These are phyloP conservation scores for Diglossa cyanea DNA, from an alignment of 2,797 vertebrate genomes.

Conservation along the genomic window DNA sequence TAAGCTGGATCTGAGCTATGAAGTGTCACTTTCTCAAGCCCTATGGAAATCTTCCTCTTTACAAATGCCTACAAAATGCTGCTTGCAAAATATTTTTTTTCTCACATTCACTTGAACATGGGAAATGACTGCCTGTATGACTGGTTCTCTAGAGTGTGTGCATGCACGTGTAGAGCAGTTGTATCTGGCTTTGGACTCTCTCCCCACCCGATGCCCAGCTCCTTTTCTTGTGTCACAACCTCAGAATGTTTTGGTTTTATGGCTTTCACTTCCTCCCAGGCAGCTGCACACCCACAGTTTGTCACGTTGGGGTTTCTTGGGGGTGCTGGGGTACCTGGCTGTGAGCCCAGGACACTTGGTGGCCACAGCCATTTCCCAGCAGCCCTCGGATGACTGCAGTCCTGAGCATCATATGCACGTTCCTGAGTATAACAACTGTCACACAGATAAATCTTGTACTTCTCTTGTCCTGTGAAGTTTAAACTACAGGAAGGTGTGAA, in stretches of 20 bases:
- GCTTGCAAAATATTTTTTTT: not conserved
- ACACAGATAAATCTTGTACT: not conserved
- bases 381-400: not conserved
- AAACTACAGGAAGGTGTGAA: not conserved
- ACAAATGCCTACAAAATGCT: not conserved
- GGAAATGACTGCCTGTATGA: not conserved
- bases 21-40: not conserved
- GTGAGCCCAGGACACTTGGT: not conserved
- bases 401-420: not conserved
- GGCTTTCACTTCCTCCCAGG: not conserved
- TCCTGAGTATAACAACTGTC: not conserved
- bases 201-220: not conserved
- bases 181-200: not conserved
- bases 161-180: not conserved
- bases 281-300: not conserved
- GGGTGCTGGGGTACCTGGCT: not conserved
- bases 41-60: not conserved
- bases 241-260: not conserved
- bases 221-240: not conserved
- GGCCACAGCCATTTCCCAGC: not conserved
- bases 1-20: not conserved
- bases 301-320: not conserved
- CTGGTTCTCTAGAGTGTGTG: accelerated
- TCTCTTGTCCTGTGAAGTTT: not conserved
- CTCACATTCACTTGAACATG: not conserved